Evolutionary conservation across 2,113 vertebrate genomes (phyloP), one percentile per base, ranked within the genome.

Genomic region (Neodontobutis hainanensis): DNA sequence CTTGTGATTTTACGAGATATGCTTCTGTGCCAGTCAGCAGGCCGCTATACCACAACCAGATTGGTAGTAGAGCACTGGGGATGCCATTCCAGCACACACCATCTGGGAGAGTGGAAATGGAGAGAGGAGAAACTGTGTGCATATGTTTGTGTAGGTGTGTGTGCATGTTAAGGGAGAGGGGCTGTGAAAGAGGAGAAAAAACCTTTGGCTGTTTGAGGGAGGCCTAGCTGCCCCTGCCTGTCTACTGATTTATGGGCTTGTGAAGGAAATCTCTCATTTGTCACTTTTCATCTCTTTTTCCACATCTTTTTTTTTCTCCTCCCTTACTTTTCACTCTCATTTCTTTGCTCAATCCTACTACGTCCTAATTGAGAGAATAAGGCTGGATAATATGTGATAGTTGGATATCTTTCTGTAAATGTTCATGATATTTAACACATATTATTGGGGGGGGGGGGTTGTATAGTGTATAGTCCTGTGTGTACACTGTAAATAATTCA

Each of bases 181-280:
- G 71, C 75, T 83, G 68, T 81, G 70, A 82, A 80, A 71, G 66
- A 44, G 43, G 44, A 34, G 46, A 5, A 27, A 50, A 73, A 70
- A 80, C 68, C 59, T 80, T 80, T 59, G n/a, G 64, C 48, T 73
- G 78, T 70, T 40, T 61, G 42, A 65, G 65, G 43, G 69, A 78
- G 82, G 73, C 78, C 80, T 78, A 67, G 55, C 66, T 82, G 85
- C 74, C 70, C 69, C 74, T 70, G 65, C 78, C 73, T 38, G 60
- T 85, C 68, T 75, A 16, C 75, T 82, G 81, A 89, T 90, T 90
- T 87, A 90, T 83, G 77, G 73, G 75, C 86, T 84, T 75, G 76
- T 77, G 84, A 80, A 90, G 88, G 87, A 92, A 91, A 91, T 89
- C 78, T 90, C 88, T 88, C 85, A 90, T 91, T 92, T 91, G 89